phyloP scores from a whole-genome alignment of 2,888 invertebrate genomes.

The Aspidiotus destructor region DNA sequence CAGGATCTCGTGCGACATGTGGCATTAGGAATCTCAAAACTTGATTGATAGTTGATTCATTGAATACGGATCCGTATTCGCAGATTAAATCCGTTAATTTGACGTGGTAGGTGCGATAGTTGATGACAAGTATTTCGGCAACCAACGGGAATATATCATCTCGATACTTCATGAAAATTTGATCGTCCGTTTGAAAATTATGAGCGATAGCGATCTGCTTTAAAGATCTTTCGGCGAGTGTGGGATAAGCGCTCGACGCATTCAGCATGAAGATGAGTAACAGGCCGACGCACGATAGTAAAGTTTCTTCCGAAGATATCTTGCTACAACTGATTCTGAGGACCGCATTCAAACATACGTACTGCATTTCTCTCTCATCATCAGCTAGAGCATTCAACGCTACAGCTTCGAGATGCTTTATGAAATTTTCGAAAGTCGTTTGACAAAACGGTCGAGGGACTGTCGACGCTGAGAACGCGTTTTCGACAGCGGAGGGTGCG shows the following conservation, averaged over 20 bases:
- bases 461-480: background rate
- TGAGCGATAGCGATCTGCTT: slow-evolving; percentile 13
- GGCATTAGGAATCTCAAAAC: slow-evolving; percentile 12
- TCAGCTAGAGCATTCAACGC: background rate
- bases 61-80: slow-evolving; percentile 1
- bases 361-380: slow-evolving; percentile 10
- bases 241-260: slow-evolving; percentile 3
- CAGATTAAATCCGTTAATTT: background rate
- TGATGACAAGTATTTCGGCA: slow-evolving; percentile 4
- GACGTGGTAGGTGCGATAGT: background rate
- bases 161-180: slow-evolving; percentile 16
- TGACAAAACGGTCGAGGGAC: background rate
- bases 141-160: slow-evolving; percentile 18
- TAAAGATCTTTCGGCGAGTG: slow-evolving; percentile 4
- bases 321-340: slow-evolving; percentile 9
- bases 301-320: slow-evolving; percentile 10
- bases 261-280: slow-evolving; percentile 9
- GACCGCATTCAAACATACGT: slow-evolving; percentile 12
- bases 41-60: background rate
- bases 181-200: slow-evolving; percentile 11
- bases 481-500: background rate
- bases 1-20: background rate
- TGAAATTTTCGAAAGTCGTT: slow-evolving; percentile 1
- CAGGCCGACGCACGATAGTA: slow-evolving; percentile 6
- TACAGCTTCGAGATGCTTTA: background rate